phyloP scores from a whole-genome alignment of 23 tunicate genomes.

The Oikopleura dioica region DNA sequence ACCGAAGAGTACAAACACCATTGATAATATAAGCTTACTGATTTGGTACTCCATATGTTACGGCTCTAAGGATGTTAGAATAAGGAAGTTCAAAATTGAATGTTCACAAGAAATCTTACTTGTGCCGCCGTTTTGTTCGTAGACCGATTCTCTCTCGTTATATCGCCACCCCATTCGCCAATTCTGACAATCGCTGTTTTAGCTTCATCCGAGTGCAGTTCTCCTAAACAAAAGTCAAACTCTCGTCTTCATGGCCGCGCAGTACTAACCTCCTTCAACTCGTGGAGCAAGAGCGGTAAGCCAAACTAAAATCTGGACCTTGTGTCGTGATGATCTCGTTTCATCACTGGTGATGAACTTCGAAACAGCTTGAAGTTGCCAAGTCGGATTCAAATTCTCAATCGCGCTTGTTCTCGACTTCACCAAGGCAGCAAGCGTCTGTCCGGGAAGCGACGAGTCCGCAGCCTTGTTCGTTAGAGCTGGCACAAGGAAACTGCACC shows the following conservation, averaged over 20 bases:
- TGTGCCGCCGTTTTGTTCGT: neutral
- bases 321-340: neutral
- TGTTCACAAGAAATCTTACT: neutral
- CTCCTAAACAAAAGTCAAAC: too few relatives aligned
- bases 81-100: neutral
- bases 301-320: neutral
- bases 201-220: neutral
- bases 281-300: neutral
- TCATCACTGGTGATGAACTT: neutral
- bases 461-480: neutral
- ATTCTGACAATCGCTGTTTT: neutral
- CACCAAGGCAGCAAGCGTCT: neutral
- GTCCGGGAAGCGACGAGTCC: conserved; percentile 1
- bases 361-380: conserved; percentile 12
- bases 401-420: neutral
- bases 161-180: conserved; percentile 10
- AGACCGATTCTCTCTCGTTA: neutral
- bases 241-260: too few relatives aligned
- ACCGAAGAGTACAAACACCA: neutral
- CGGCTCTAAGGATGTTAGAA: neutral
- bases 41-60: neutral
- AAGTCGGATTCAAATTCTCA: conserved; percentile 1
- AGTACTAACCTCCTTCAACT: neutral
- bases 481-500: conserved; percentile 9
- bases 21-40: neutral